Evolutionary conservation across 2,888 invertebrate genomes (phyloP), one percentile per base, ranked within the genome.

Genomic region (Dynastes tityus): DNA sequence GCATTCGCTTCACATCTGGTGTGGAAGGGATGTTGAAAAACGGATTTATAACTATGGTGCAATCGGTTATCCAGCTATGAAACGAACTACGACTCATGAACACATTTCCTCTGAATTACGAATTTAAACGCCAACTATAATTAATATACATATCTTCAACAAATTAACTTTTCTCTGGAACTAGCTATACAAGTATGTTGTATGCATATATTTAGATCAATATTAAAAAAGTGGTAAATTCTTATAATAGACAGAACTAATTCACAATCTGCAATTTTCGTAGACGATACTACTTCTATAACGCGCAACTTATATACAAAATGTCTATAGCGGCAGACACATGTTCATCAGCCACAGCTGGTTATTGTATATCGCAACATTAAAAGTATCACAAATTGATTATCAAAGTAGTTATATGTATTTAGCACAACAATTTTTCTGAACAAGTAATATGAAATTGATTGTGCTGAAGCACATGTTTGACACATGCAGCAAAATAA

Each of bases 81-180:
- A 76, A 76, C 55, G 65, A 76, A 67, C 8, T 64, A 61, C 64
- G 22, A 27, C 73, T 78, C 55, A 74, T 78, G 78, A 78, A 78
- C 78, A 78, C 78, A 78, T 78, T 78, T 78, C 61, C 64, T 55
- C 16, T 64, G 78, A 78, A 73, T 64, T 53, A 55, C 16, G 64
- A 78, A 63, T 65, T 73, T 63, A 73, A 78, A 71, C 55, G 71
- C 73, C 73, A 73, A 32, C 73, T 51, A 27, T 45, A 16, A 55
- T 55, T 67, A 13, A 13, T 32, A 32, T 37, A n/a, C n/a, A 55
- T 53, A 40, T 65, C 16, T 51, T 76, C 5, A 13, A 65, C 65
- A 76, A 45, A 13, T 29, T 65, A 8, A 22, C 16, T 55, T 55
- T 55, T 16, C 22, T 16, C 2, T 32, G 37, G 32, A 68, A 51